phyloP scores from a whole-genome alignment of 1,140 invertebrate genomes.

The Ooceraea biroi region DNA sequence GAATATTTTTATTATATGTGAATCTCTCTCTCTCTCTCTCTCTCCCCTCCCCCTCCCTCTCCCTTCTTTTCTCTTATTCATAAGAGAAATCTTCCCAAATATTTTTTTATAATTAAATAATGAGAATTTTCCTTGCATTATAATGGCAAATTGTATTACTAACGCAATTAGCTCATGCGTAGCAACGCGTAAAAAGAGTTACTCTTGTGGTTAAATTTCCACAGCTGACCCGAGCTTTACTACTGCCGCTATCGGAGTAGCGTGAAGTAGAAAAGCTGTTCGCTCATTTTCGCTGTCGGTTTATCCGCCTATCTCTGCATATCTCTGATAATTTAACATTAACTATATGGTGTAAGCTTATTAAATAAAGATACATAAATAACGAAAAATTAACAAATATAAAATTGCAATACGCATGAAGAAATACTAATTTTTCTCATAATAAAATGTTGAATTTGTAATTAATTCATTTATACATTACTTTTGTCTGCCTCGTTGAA shows the following conservation, averaged over 20 bases:
- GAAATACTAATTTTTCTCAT: no score
- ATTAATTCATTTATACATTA: no score
- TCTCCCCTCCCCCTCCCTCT: not conserved
- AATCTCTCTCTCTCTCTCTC: not conserved
- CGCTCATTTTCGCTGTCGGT: constrained; percentile 3
- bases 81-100: not conserved
- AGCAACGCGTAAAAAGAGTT: constrained; percentile 22
- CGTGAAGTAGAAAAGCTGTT: not conserved
- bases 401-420: not conserved
- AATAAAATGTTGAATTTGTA: no score
- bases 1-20: no score
- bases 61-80: not conserved
- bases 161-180: constrained; percentile 9
- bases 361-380: not conserved
- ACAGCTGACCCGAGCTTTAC: constrained; percentile 33
- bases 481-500: not conserved
- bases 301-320: constrained; percentile 18
- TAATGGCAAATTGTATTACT: not conserved
- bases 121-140: not conserved
- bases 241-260: constrained; percentile 31
- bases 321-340: not conserved
- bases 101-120: not conserved
- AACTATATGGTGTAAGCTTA: not conserved
- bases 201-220: not conserved
- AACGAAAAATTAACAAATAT: not conserved